Conservation (phyloP, 1,140 invertebrate species). For the Drosophila repletoides region DNA sequence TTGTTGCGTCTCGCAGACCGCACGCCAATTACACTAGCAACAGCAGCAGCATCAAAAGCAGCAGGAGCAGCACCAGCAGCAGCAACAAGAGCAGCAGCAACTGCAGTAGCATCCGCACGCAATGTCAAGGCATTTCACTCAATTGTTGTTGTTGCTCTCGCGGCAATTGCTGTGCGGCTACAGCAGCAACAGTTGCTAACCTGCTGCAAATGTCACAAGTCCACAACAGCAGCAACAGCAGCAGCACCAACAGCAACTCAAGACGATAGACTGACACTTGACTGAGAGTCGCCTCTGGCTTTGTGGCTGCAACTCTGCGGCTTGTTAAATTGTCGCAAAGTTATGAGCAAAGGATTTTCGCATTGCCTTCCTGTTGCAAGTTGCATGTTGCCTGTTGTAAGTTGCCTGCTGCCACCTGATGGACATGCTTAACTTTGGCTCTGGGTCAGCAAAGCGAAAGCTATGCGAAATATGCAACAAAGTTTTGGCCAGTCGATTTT, state of each 20-base stretch:
- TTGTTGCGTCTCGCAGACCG: conserved; percentile 56
- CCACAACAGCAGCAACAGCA: neutral
- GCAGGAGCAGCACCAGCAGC: conserved; percentile 9
- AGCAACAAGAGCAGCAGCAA: conserved; percentile 25
- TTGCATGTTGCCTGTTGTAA: conserved; percentile 3
- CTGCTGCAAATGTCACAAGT: conserved; percentile 15
- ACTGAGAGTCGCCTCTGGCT: conserved; percentile 18
- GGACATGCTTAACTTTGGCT: conserved; percentile 9
- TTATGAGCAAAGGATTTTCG: conserved; percentile 53
- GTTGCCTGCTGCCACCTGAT: conserved; percentile 16
- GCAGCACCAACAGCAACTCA: conserved; percentile 41
- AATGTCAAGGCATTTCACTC: conserved; percentile 74
- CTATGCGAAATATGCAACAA: conserved; percentile 21
- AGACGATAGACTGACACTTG: conserved; percentile 38
- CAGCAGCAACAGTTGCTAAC: neutral
- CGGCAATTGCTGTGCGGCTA: conserved; percentile 67
- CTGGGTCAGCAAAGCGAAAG: conserved; percentile 12
- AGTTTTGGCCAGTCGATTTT: neutral
- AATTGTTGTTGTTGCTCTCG: conserved; percentile 57
- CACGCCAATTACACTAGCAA: conserved; percentile 47
- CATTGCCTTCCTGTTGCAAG: conserved; percentile 10
- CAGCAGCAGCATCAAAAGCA: conserved; percentile 5
- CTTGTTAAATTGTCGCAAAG: conserved; percentile 72
- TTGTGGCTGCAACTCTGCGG: conserved; percentile 41
- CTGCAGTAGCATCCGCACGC: conserved; percentile 58